phyloP scores from a whole-genome alignment of 2,113 vertebrate genomes.

The Macheiramphus alcinus region DNA sequence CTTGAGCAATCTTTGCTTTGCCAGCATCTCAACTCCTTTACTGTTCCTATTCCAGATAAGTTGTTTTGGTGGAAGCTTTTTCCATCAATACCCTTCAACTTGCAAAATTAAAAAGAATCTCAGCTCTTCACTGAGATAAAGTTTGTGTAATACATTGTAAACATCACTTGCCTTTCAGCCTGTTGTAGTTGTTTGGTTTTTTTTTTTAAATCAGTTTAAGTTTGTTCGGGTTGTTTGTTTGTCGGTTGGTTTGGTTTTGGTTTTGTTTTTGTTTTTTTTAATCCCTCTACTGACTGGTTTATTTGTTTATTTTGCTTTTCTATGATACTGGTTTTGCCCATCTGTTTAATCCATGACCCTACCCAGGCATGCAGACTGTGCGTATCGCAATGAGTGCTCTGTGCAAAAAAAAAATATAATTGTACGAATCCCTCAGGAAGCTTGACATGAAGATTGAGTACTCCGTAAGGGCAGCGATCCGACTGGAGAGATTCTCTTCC shows the following conservation, averaged over 20 bases:
- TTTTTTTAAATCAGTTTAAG: not conserved
- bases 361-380: not conserved
- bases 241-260: too few relatives aligned
- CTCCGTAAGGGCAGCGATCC: fast-evolving
- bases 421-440: not conserved
- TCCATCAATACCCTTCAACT: not conserved
- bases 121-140: not conserved
- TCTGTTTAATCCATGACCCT: not conserved
- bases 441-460: not conserved
- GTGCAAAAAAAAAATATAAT: too few relatives aligned
- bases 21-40: not conserved
- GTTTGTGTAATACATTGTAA: not conserved
- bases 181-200: fast-evolving
- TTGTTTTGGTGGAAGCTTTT: not conserved
- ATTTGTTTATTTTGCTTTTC: not conserved
- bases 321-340: not conserved
- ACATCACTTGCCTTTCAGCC: not conserved
- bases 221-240: not conserved
- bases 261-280: not conserved
- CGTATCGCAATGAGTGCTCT: not conserved
- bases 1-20: not conserved
- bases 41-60: not conserved
- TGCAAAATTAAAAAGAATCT: not conserved
- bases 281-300: not conserved
- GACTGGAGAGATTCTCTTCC: not conserved